phyloP scores from a whole-genome alignment of 1,140 invertebrate species.

The Lasioglossum baleicum region DNA sequence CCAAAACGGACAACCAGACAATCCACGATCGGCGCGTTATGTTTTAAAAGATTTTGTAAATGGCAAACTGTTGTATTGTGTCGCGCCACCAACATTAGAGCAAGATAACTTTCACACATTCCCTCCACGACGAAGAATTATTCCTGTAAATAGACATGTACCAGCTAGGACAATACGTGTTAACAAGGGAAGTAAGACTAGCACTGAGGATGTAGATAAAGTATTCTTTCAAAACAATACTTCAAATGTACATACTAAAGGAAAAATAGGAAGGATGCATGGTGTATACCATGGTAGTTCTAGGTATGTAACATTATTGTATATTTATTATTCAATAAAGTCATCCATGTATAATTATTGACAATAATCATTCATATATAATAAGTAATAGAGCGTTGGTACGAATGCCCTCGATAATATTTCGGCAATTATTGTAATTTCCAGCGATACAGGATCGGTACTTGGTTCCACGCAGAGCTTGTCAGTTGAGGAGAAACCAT shows the following conservation, averaged over 20 bases:
- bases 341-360: conserved; percentile 64
- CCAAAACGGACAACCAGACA: conserved; percentile 95
- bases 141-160: conserved; percentile 74
- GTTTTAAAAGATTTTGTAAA: conserved; percentile 97
- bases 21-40: conserved; percentile 91
- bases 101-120: conserved; percentile 86
- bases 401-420: conserved; percentile 15
- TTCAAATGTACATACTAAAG: conserved; percentile 78
- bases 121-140: conserved; percentile 73
- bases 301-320: conserved; percentile 52
- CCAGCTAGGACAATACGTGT: conserved; percentile 81
- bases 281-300: conserved; percentile 38
- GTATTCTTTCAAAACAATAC: conserved; percentile 81
- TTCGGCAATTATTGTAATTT: conserved; percentile 68
- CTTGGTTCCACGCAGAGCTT: conserved; percentile 69
- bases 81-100: conserved; percentile 89
- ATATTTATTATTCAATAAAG: conserved; percentile 61
- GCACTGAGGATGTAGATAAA: conserved; percentile 81
- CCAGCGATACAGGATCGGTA: conserved; percentile 67
- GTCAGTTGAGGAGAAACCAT: conserved; percentile 84
- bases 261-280: conserved; percentile 69
- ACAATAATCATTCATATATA: conserved; percentile 46
- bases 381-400: conserved; percentile 24
- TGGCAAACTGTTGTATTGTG: conserved; percentile 91
- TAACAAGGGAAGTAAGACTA: conserved; percentile 76